Base-by-base conservation (phyloP, 2,113 vertebrate genomes). In the Porphyrio hochstetteri region DNA sequence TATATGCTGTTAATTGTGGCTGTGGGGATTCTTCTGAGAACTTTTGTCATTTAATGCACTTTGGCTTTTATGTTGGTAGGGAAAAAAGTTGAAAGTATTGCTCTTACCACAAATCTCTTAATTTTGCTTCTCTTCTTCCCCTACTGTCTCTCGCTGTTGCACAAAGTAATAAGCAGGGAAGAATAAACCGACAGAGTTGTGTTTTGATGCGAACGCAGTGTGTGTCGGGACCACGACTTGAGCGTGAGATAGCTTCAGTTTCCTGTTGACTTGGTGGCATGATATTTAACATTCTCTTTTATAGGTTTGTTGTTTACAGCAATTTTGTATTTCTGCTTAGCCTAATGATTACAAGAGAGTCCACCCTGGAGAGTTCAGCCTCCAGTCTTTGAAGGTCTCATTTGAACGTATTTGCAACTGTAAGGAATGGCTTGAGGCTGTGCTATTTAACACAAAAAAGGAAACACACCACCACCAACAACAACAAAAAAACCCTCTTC, bases 201-300 rank as follows among this genome's bases (percentile, higher is more conserved):
- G 40, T 90, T 97, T 96, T 96, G 76, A 95, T 92, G 92, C 29
- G 18, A 89, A 76, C 27, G 5, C 83, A 77, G 79, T 81, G 91
- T 93, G 88, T 48, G n/a, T 81, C 74, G 15, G 57, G 92, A 94
- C 96, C 96, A 59, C 91, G 95, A 95, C 96, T 98, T 63, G 61
- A 64, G 61, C 91, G 59, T 72, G 40, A 82, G 90, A 44, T 11
- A 90, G 86, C 72, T 96, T 88, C 53, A 63, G 76, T 84, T 97
- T 96, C 92, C 97, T 95, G 79, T 97, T 96, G 96, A 95, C 94
- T 97, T 87, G 79, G 91, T 92, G 96, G 88, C 92, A 46, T 89
- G 88, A 63, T 92, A 82, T 92, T 93, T 96, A 95, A 93, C 78
- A 67, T 90, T 97, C 78, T 80, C 86, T 92, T 92, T 92, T 50